Percentiles rank a stretch among this genome's conserved stretches.
Conservation (phyloP, 1,140 invertebrate genomes). For the Bombus breviceps region DNA sequence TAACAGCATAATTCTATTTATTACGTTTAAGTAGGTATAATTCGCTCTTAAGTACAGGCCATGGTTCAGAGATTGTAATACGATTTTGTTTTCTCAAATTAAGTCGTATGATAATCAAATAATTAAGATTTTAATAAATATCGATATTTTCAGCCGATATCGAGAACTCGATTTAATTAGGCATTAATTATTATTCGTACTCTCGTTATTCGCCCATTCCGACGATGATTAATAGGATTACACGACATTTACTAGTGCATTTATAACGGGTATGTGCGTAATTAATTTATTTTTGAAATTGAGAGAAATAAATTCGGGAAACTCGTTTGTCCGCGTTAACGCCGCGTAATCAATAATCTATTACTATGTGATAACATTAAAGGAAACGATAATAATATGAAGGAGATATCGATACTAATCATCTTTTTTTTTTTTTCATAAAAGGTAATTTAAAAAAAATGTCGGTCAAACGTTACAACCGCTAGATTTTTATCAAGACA, state of each 20-base stretch:
- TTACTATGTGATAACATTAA: not conserved
- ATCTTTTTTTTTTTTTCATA: too few relatives aligned
- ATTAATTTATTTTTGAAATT: slow-evolving; percentile 11
- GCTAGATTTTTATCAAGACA: too few relatives aligned
- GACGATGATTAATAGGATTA: not conserved
- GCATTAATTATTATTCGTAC: slow-evolving; percentile 10
- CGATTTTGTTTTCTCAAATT: not conserved
- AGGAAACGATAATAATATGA: not conserved
- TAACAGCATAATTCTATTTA: too few relatives aligned
- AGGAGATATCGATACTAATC: not conserved
- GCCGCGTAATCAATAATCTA: not conserved
- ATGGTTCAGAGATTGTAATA: not conserved
- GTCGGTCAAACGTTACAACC: too few relatives aligned
- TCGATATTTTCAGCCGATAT: not conserved
- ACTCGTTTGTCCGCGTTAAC: not conserved
- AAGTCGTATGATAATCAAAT: not conserved
- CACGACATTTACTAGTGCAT: not conserved
- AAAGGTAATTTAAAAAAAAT: too few relatives aligned
- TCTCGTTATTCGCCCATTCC: too few relatives aligned
- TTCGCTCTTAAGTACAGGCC: not conserved
- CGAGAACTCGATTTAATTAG: not conserved
- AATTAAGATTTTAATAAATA: not conserved
- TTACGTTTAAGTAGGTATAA: too few relatives aligned
- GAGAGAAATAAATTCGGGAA: not conserved
- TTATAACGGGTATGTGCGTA: not conserved